Evolutionary conservation across 2,797 vertebrate species (phyloP).

Genomic region (Agapornis canus): DNA sequence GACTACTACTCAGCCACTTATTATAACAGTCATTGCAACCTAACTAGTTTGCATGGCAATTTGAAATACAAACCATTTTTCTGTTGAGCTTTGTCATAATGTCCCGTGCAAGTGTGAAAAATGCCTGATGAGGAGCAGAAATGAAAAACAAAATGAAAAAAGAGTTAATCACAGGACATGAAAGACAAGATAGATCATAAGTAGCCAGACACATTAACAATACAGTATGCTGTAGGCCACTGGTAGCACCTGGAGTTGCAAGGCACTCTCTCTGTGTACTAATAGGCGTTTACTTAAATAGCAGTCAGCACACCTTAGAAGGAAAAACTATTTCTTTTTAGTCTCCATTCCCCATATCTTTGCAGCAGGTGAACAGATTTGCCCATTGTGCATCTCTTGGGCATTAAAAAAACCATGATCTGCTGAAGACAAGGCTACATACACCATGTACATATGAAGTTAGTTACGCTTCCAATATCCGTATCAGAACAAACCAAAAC

Average conservation of each 20-base stretch:
- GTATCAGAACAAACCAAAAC: not conserved
- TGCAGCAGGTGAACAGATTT: not conserved
- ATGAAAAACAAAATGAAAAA: not conserved
- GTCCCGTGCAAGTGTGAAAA: slow-evolving; percentile 95
- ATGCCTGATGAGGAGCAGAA: slow-evolving; percentile 81
- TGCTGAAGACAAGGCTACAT: not conserved
- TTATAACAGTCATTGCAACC: not conserved
- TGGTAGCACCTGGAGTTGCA: not conserved
- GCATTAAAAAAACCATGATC: not conserved
- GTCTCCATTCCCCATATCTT: not conserved
- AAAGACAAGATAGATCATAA: not conserved
- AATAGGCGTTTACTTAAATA: not conserved
- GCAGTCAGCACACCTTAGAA: not conserved
- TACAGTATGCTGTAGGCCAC: not conserved
- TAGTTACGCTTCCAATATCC: not conserved
- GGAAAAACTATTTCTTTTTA: not conserved
- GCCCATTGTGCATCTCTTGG: not conserved
- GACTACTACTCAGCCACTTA: not conserved
- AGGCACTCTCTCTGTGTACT: not conserved
- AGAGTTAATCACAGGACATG: not conserved
- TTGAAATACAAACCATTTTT: slow-evolving; percentile 90
- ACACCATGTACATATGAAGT: not conserved
- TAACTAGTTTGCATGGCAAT: not conserved
- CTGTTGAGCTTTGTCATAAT: slow-evolving; percentile 97
- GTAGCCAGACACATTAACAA: not conserved